Conservation (phyloP, 2,113 vertebrate genomes). For the Nibea coibor region DNA sequence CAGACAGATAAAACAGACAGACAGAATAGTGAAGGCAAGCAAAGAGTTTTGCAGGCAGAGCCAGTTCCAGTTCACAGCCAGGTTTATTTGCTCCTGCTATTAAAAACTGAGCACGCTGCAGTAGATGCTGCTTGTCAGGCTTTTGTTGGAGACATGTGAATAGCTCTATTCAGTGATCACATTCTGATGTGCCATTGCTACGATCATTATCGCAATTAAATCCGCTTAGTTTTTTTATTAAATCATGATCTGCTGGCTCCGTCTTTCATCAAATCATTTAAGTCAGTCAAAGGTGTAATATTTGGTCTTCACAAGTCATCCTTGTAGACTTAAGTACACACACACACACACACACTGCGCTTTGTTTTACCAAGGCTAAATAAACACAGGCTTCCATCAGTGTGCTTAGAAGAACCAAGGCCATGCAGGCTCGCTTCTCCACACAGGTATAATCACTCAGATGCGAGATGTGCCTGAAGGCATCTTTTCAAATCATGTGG, state of each 20-base stretch:
- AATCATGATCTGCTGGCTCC: background rate
- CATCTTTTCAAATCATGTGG: slow-evolving; percentile 28
- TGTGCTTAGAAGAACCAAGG: slow-evolving; percentile 29
- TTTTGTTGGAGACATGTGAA: background rate
- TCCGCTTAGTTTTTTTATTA: slow-evolving; percentile 12
- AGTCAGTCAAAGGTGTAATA: background rate
- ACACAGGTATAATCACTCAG: slow-evolving; percentile 23
- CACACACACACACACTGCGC: no score
- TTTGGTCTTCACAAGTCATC: background rate
- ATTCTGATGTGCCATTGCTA: slow-evolving; percentile 15
- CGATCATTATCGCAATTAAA: slow-evolving; percentile 14
- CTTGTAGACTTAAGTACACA: background rate
- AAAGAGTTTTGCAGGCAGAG: background rate
- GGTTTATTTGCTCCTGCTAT: background rate
- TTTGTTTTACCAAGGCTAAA: background rate
- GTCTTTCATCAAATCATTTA: background rate
- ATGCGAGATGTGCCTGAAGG: slow-evolving; percentile 23
- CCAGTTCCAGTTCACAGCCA: background rate
- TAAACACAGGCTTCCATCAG: slow-evolving; percentile 26
- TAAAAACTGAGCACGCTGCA: slow-evolving; percentile 16
- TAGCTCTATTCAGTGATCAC: slow-evolving; percentile 10
- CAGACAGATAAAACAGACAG: background rate
- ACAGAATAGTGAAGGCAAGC: background rate
- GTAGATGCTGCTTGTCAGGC: slow-evolving; percentile 7
- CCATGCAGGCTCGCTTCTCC: background rate